A percentile compares a stretch with the other conserved stretches of the same genome.
Conservation (phyloP, 2,113 vertebrate species). For the Urocolius indicus region DNA sequence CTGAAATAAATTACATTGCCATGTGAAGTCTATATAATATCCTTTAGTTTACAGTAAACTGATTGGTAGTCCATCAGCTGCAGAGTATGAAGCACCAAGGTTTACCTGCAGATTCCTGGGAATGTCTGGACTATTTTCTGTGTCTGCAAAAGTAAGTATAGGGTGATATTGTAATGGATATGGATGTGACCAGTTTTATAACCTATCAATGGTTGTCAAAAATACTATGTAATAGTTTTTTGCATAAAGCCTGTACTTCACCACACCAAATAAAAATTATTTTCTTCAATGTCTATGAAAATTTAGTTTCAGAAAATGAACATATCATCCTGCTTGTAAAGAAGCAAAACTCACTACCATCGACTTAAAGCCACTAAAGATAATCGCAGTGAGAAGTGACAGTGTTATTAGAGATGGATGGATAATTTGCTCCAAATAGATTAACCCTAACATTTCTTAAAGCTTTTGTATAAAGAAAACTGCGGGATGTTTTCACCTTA, state of each 20-base stretch:
- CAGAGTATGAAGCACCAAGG: background rate
- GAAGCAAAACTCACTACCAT: background rate
- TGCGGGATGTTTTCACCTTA: background rate
- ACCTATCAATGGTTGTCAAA: background rate
- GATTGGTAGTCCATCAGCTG: background rate
- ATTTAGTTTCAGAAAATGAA: background rate
- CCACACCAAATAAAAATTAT: background rate
- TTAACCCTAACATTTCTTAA: background rate
- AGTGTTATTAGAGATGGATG: background rate
- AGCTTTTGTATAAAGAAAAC: background rate
- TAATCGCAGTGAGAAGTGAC: background rate
- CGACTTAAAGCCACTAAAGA: background rate
- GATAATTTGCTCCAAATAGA: background rate
- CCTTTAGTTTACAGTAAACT: constrained; percentile 23
- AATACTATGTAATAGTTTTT: background rate
- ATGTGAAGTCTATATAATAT: background rate
- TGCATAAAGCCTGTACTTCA: background rate
- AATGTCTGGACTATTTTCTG: constrained; percentile 4
- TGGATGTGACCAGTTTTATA: background rate
- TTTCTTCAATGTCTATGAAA: constrained; percentile 17
- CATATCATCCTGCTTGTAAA: background rate
- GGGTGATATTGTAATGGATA: background rate
- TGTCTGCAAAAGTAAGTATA: constrained; percentile 4
- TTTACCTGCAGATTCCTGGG: background rate
- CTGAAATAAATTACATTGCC: constrained; percentile 21